Conservation (phyloP, 2,113 vertebrate species). For the Microcebus jonahi region DNA sequence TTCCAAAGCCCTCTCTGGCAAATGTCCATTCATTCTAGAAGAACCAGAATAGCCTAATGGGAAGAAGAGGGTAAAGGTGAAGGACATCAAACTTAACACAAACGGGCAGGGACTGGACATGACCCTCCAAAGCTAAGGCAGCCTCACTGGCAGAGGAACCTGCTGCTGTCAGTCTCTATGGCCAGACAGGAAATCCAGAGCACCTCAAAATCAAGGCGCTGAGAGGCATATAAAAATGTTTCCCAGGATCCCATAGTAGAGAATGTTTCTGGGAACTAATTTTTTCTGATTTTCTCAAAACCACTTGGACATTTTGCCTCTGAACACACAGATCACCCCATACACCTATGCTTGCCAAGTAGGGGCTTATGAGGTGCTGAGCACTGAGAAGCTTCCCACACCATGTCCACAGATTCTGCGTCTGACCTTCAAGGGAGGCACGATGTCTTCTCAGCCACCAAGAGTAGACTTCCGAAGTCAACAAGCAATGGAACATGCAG, state of each 20-base stretch:
- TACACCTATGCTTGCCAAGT: not conserved
- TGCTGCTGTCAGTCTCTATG: not conserved
- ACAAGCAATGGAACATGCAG: not conserved
- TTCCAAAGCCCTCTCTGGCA: not conserved
- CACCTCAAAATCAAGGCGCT: not conserved
- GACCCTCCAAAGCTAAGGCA: not conserved
- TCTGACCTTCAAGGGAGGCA: not conserved
- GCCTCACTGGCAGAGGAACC: not conserved
- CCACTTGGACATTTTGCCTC: not conserved
- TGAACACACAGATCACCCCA: not conserved
- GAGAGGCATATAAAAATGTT: not conserved
- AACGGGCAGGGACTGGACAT: not conserved
- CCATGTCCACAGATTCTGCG: not conserved
- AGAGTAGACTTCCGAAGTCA: not conserved
- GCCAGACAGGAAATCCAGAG: not conserved
- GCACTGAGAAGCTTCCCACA: not conserved
- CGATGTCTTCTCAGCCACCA: not conserved
- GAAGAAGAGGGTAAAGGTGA: not conserved
- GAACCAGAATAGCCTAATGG: not conserved
- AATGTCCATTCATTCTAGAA: not conserved
- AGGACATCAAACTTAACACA: not conserved
- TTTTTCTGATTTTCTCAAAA: not conserved
- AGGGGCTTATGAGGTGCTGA: not conserved
- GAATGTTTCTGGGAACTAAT: not conserved
- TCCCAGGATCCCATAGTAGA: not conserved